Base-by-base conservation (phyloP, 2,797 vertebrate species). In the Pseudocheirus occidentalis region DNA sequence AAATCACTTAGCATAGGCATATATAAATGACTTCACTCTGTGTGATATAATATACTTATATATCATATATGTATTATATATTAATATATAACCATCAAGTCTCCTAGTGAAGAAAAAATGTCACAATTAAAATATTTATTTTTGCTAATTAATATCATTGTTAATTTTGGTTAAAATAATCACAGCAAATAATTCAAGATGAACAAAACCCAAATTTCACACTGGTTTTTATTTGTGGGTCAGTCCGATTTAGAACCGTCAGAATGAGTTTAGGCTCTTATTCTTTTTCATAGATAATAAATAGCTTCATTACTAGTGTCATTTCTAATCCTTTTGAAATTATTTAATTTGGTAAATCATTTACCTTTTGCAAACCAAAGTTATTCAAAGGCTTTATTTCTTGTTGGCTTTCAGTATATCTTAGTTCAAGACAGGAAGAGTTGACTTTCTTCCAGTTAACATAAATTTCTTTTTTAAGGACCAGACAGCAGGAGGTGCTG, bases 401-500 rank as follows among this genome's bases (percentile, higher is more conserved):
- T 92, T 94, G 55, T 93, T 96, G 96, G 62, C 90, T 94, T 87
- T 66, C 90, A 73, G 34, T 57, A n/a, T 16, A 91, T 50, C 59
- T 96, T 94, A 96, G 81, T 50, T 95, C 13, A 59, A 94, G 90
- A 96, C 92, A 95, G 92, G 94, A 96, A 50, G 0, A 90, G 94
- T 4, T 53, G 28, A 53, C 95, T 95, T 94, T 95, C 94, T 96
- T 97, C 52, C 92, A 29, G 90, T 97, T 95, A 95, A 90, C 92
- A 91, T 92, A 96, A 96, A 92, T 96, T 98, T 98, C 93, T 97
- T 96, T 95, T 95, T 62, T 94, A 95, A 90, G 95, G 96, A 94
- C 90, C 52, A 95, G 97, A 93, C 98, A 98, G 98, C 98, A 99
- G 98, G 98, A 99, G 98, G 98, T 98, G 98, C 98, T 98, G 97